phyloP scores from a whole-genome alignment of 2,888 invertebrate species.

The Polydrusus cervinus region DNA sequence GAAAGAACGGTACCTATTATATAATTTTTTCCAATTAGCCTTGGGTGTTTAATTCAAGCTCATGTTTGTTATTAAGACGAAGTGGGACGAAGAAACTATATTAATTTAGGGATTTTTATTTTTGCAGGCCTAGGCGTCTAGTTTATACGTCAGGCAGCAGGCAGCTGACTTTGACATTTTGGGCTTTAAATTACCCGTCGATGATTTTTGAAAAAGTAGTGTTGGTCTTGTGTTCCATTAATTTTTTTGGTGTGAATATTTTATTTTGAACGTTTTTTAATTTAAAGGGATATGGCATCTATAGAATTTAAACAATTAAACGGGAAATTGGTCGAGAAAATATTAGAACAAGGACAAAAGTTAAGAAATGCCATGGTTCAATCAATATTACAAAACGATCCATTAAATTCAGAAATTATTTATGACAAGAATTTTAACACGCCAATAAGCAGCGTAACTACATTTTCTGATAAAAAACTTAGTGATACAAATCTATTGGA shows the following conservation, averaged over 20 bases:
- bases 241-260: neutral
- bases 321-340: slow-evolving; percentile 59
- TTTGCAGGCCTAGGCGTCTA: neutral
- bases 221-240: too few species aligned
- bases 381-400: slow-evolving; percentile 69
- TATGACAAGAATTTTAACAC: slow-evolving; percentile 57
- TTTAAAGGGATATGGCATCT: slow-evolving; percentile 21
- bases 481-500: slow-evolving; percentile 61
- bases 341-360: slow-evolving; percentile 66
- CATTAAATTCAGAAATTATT: slow-evolving; percentile 63
- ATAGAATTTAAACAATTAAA: slow-evolving; percentile 30
- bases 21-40: too few species aligned
- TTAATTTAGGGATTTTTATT: slow-evolving; percentile 2
- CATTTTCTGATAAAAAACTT: slow-evolving; percentile 9
- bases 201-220: neutral
- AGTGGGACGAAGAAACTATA: too few species aligned
- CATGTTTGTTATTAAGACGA: too few species aligned
- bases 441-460: slow-evolving; percentile 44
- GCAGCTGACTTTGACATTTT: slow-evolving; percentile 18
- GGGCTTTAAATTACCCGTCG: neutral
- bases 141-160: neutral
- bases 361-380: slow-evolving; percentile 69
- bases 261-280: neutral
- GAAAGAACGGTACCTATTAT: neutral
- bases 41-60: too few species aligned